phyloP scores from a whole-genome alignment of 1,140 invertebrate species.

The Aphelenchoides besseyi region DNA sequence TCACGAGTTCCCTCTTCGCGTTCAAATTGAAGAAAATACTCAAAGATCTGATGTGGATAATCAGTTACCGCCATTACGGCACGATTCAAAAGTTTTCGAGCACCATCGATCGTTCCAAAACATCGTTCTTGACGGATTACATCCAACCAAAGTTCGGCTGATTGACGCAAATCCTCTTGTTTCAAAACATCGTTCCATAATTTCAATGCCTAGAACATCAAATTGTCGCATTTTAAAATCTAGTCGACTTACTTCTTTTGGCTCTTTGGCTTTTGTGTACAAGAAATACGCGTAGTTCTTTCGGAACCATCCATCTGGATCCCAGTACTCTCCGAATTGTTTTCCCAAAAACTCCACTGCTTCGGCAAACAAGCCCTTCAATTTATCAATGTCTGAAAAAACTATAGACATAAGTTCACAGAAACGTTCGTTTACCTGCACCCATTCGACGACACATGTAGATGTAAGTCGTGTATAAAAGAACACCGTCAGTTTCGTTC shows the following conservation, averaged over 20 bases:
- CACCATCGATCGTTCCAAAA: slow-evolving; percentile 39
- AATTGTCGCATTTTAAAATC: slow-evolving; percentile 5
- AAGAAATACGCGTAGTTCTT: slow-evolving; percentile 48
- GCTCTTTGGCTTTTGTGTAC: slow-evolving; percentile 36
- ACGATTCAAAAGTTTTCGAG: slow-evolving; percentile 39
- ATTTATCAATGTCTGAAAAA: not conserved
- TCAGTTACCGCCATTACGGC: slow-evolving; percentile 48
- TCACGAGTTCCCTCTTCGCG: slow-evolving; percentile 47
- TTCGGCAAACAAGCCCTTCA: slow-evolving; percentile 11
- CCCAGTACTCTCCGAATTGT: slow-evolving; percentile 27
- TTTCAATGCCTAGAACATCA: slow-evolving; percentile 35
- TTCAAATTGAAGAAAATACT: slow-evolving; percentile 46
- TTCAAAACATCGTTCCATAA: slow-evolving; percentile 37
- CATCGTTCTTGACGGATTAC: slow-evolving; percentile 36
- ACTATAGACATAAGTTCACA: not conserved
- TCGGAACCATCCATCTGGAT: slow-evolving; percentile 25
- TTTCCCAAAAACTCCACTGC: slow-evolving; percentile 33
- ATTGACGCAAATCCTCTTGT: slow-evolving; percentile 6
- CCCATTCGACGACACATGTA: slow-evolving; percentile 14
- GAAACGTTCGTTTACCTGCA: not conserved
- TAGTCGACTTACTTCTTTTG: slow-evolving; percentile 31
- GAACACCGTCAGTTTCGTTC: not conserved
- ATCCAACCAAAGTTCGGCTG: slow-evolving; percentile 37
- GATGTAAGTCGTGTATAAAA: slow-evolving; percentile 15
- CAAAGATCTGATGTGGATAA: slow-evolving; percentile 33